Evolutionary conservation across 2,797 vertebrate genomes (phyloP), one percentile per base, ranked within the genome.

Genomic region (Passerculus sandwichensis): DNA sequence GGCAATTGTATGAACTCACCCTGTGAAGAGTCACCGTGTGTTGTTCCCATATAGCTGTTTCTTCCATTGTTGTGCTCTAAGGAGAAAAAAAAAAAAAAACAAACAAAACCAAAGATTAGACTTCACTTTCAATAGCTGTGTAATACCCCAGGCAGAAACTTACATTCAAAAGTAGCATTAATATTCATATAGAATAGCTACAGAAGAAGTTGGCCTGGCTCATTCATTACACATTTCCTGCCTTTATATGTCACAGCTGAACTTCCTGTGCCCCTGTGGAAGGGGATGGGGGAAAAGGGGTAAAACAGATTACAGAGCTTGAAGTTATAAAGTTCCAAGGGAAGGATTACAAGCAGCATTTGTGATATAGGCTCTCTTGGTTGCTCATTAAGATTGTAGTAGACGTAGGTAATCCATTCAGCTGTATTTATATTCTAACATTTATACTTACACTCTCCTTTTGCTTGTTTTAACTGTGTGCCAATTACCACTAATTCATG

Each of bases 31-130:
- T 99, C 97, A 99, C 99, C 44, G 99, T 99, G 97, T 99, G 99
- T 96, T 99, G 99, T 98, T 99, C 99, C 99, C 99, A 99, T 98
- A 99, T 99, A 88, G 99, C 99, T 0, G 99, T 99, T 98, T 99
- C 99, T 98, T 99, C 99, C 99, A 99, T 99, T 84, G 98, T 98
- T 98, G 99, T 98, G 98, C 97, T 99, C 99, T 99, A 98, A 64
- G 85, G 97, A 97, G 53, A 96, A 90, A 93, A 93, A 94, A 19
- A 11, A 36, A 59, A 34, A 92, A 94, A 12, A 12, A n/a, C n/a
- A n/a, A n/a, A n/a, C n/a, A 36, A 59, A 34, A 26, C 1, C 3
- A 45, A 53, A 90, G 32, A 79, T 96, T 72, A 97, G 74, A 71
- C n/a, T 87, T 85, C 47, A 66, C 17, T 65, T 27, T 65, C 48